These are phyloP conservation scores for Clarias macrocephalus DNA, from an alignment of 2,113 vertebrate genomes.

Conservation along the genomic window DNA sequence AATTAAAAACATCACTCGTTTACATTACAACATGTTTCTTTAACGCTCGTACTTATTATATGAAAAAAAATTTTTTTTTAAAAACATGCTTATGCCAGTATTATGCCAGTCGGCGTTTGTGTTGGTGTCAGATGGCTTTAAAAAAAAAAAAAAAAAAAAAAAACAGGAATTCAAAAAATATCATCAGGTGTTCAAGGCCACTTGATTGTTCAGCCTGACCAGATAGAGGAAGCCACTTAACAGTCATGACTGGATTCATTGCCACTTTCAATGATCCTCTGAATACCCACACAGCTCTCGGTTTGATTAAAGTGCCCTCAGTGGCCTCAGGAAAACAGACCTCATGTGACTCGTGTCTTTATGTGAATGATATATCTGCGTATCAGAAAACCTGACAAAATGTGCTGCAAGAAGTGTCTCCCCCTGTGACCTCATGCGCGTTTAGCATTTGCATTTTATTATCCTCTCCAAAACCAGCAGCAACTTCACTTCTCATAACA, in stretches of 20 bases:
- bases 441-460: not conserved
- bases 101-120: not conserved
- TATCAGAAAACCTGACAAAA: not conserved
- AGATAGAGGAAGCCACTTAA: not conserved
- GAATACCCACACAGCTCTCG: not conserved
- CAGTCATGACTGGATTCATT: not conserved
- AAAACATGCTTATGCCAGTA: not conserved
- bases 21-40: not conserved
- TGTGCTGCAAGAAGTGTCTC: not conserved
- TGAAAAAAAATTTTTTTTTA: no score
- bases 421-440: not conserved
- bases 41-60: not conserved
- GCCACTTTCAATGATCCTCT: not conserved
- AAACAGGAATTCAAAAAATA: not conserved
- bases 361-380: not conserved
- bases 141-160: not conserved
- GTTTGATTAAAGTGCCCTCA: slow-evolving; percentile 2
- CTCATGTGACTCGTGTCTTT: not conserved
- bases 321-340: not conserved
- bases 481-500: not conserved
- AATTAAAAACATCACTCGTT: not conserved
- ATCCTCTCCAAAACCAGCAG: not conserved
- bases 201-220: not conserved
- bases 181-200: not conserved
- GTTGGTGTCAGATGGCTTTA: not conserved